These are phyloP conservation scores for Menidia menidia DNA, from an alignment of 2,797 vertebrate species.

Conservation along the genomic window DNA sequence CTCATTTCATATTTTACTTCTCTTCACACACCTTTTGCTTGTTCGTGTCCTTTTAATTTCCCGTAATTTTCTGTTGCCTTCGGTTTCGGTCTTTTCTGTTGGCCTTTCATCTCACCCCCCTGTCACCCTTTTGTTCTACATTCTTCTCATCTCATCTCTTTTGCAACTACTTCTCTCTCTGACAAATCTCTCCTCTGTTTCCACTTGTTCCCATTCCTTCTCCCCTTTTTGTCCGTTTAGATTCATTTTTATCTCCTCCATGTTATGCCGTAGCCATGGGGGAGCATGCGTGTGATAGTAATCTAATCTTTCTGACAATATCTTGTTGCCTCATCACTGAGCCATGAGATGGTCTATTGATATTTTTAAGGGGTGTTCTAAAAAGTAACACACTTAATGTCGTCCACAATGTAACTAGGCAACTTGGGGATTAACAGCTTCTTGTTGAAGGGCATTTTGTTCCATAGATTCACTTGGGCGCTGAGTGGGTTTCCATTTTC, in stretches of 20 bases:
- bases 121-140: neutral
- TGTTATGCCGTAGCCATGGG: slow-evolving; percentile 56
- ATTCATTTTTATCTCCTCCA: slow-evolving; percentile 55
- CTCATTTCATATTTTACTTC: neutral
- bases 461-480: slow-evolving; percentile 49
- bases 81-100: neutral
- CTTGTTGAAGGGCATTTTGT: slow-evolving; percentile 69
- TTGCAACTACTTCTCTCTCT: neutral
- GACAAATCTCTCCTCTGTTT: neutral
- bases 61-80: neutral
- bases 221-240: slow-evolving; percentile 26
- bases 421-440: slow-evolving; percentile 66
- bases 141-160: neutral
- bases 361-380: slow-evolving; percentile 62
- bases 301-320: slow-evolving; percentile 71
- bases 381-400: slow-evolving; percentile 58
- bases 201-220: neutral
- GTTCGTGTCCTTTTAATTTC: neutral
- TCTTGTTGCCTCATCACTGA: slow-evolving; percentile 63
- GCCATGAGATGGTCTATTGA: slow-evolving; percentile 71
- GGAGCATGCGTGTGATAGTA: slow-evolving; percentile 48
- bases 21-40: neutral
- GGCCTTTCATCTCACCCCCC: neutral
- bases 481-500: slow-evolving; percentile 45
- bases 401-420: slow-evolving; percentile 65